Conservation (phyloP, 2,888 invertebrate genomes). For the Cremastinae sp. region DNA sequence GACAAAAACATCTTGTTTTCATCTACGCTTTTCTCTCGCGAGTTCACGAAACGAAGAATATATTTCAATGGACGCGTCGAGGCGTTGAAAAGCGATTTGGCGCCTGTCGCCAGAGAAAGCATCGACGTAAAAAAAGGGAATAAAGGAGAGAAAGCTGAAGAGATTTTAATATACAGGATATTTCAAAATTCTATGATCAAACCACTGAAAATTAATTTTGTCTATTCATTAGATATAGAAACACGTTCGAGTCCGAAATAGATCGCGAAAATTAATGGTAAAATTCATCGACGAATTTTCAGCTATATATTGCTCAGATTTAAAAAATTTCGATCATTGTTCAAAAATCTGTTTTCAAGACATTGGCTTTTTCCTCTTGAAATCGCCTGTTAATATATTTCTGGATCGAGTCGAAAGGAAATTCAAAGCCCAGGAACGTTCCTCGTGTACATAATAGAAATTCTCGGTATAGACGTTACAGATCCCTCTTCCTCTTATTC, state of each 20-base stretch:
- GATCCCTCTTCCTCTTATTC: constrained; percentile 22
- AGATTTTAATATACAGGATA: background rate
- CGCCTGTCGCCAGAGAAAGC: constrained; percentile 18
- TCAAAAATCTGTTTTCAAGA: no score
- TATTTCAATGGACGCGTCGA: constrained; percentile 54
- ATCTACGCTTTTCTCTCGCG: constrained; percentile 11
- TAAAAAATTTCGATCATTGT: no score
- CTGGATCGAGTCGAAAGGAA: constrained; percentile 37
- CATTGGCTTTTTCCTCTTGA: no score
- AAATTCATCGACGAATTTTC: no score
- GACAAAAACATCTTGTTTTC: constrained; percentile 24
- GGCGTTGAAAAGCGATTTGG: constrained; percentile 56
- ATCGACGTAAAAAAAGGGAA: constrained; percentile 2
- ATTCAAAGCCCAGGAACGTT: constrained; percentile 55
- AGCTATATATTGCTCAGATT: no score
- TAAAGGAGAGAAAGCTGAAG: constrained; percentile 5
- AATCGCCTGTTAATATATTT: no score
- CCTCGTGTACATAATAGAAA: constrained; percentile 51
- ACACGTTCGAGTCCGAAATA: no score
- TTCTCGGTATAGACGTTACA: constrained; percentile 20
- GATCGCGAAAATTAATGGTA: no score
- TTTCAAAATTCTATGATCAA: no score
- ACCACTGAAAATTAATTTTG: no score
- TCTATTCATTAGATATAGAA: no score
- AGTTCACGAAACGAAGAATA: constrained; percentile 2